phyloP scores from a whole-genome alignment of 2,797 vertebrate genomes.

The Xerus rutilus region DNA sequence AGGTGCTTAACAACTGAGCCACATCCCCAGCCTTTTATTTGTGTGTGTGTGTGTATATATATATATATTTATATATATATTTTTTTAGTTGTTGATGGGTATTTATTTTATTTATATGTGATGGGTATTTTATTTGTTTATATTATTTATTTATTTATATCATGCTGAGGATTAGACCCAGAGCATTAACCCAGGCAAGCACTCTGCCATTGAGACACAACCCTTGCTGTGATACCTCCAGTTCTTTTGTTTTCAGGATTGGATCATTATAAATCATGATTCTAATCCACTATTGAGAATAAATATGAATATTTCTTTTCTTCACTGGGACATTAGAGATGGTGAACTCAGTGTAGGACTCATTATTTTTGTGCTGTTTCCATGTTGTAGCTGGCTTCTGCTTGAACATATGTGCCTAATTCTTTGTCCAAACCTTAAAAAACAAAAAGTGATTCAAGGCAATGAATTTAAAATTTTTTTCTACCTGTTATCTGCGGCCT shows the following conservation, averaged over 20 bases:
- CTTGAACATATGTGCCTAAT: not conserved
- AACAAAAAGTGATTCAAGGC: not conserved
- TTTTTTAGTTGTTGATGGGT: too few relatives aligned
- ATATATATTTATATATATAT: too few relatives aligned
- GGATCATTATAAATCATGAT: not conserved
- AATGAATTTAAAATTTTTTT: not conserved
- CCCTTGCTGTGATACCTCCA: not conserved
- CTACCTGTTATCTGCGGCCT: not conserved
- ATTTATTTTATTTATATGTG: too few relatives aligned
- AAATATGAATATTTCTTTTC: not conserved
- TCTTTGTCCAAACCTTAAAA: not conserved
- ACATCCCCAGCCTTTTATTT: too few relatives aligned
- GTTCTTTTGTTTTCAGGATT: slow-evolving; percentile 24
- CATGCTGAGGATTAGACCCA: too few relatives aligned
- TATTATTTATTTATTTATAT: too few relatives aligned
- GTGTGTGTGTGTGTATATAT: too few relatives aligned
- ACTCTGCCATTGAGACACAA: too few relatives aligned
- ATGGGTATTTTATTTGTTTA: too few relatives aligned
- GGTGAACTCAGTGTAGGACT: not conserved
- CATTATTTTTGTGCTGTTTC: not conserved
- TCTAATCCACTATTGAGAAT: not conserved
- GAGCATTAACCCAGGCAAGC: too few relatives aligned
- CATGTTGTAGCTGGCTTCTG: not conserved
- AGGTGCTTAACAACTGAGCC: too few relatives aligned
- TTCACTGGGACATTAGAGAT: not conserved